Percentiles rank a stretch among this genome's conserved stretches.
Evolutionary conservation across 2,797 vertebrate species (phyloP).

Genomic region (Chiloscyllium punctatum): DNA sequence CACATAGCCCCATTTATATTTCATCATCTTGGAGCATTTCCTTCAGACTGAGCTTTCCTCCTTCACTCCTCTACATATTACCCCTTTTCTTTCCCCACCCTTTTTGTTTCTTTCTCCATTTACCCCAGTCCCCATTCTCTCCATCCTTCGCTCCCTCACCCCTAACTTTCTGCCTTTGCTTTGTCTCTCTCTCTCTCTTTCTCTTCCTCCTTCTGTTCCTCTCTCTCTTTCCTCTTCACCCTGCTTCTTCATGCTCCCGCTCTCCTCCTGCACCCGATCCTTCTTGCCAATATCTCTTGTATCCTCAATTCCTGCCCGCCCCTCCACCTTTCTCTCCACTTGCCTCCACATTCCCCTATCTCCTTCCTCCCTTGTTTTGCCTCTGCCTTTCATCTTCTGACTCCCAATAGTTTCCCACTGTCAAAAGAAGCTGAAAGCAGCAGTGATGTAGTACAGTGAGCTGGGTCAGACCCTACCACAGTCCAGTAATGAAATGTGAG

Average conservation of each 20-base stretch:
- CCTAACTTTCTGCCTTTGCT: too few species aligned
- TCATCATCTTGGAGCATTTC: not conserved
- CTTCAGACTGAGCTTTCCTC: not conserved
- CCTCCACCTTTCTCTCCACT: not conserved
- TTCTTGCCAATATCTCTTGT: not conserved
- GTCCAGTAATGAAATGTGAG: constrained; percentile 1
- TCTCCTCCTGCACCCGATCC: too few species aligned
- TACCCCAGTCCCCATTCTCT: not conserved
- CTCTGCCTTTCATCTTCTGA: not conserved
- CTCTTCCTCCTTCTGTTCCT: not conserved
- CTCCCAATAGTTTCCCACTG: not conserved
- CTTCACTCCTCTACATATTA: not conserved
- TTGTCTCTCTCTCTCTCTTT: not conserved
- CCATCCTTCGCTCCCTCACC: not conserved
- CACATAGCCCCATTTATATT: too few species aligned
- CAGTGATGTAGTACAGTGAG: not conserved
- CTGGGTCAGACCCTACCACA: not conserved
- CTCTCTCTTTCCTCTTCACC: not conserved
- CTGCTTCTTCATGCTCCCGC: too few species aligned
- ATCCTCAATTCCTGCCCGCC: not conserved
- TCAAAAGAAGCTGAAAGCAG: not conserved
- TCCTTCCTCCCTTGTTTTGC: too few species aligned
- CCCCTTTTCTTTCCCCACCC: not conserved
- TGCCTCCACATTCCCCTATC: not conserved
- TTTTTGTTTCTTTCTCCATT: not conserved